A percentile compares a stretch with the other conserved stretches of the same genome.
phyloP scores from a whole-genome alignment of 2,888 invertebrate species.

The Epinotia bilunana region DNA sequence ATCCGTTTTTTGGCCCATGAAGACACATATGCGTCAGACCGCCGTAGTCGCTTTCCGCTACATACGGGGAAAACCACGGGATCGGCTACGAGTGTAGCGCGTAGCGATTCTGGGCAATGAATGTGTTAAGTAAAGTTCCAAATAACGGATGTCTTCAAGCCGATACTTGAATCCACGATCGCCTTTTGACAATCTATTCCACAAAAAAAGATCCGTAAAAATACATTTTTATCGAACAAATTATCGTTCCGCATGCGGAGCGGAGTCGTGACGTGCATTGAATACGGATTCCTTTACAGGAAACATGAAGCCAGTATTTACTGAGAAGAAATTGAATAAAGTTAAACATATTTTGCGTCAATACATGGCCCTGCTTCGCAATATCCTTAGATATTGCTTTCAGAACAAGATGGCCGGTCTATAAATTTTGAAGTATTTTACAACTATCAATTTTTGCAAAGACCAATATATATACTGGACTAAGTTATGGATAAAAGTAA shows the following conservation, averaged over 20 bases:
- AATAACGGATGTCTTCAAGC: no score
- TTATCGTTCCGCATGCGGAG: conserved; percentile 2
- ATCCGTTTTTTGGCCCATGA: no score
- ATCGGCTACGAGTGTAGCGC: no score
- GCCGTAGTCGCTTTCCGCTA: no score
- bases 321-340: conserved; percentile 39
- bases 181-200: no score
- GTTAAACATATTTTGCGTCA: conserved; percentile 26
- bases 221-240: background rate
- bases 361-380: background rate
- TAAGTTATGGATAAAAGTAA: background rate
- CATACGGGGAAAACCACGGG: no score
- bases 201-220: no score
- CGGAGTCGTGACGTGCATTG: conserved; percentile 42
- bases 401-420: background rate
- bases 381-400: conserved; percentile 36
- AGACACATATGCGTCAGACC: no score
- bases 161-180: no score
- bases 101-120: no score
- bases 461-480: conserved; percentile 6
- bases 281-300: conserved; percentile 45
- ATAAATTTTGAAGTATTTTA: conserved; percentile 17
- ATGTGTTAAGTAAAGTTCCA: no score
- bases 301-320: conserved; percentile 54
- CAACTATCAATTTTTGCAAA: conserved; percentile 9